These are phyloP conservation scores for Nomada ruficornis DNA, from an alignment of 2,888 invertebrate species.

Conservation along the genomic window DNA sequence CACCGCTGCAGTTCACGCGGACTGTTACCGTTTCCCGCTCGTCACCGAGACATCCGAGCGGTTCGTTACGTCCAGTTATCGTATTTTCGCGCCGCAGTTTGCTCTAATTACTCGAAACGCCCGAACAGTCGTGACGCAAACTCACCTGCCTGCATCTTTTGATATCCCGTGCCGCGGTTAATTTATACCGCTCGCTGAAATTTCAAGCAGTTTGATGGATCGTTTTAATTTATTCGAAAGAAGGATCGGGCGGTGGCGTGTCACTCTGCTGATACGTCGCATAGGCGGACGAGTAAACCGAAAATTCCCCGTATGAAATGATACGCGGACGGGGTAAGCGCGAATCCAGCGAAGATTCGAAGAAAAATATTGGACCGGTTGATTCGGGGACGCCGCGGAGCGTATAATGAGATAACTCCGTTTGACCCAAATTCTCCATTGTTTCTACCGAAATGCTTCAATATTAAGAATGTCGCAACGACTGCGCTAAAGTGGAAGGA, in stretches of 20 bases:
- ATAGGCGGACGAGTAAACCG: not conserved
- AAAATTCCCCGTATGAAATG: not conserved
- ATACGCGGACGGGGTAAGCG: not conserved
- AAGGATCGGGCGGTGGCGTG: not conserved
- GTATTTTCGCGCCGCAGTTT: slow-evolving; percentile 9
- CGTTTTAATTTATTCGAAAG: not conserved
- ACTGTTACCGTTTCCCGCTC: slow-evolving; percentile 2
- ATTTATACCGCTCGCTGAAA: not conserved
- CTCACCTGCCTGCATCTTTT: slow-evolving; percentile 25
- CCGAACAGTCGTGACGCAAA: not conserved
- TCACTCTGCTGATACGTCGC: not conserved
- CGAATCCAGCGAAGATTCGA: not conserved
- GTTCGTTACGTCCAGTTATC: slow-evolving; percentile 14
- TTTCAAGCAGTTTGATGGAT: not conserved
- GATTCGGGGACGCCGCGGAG: slow-evolving; percentile 9
- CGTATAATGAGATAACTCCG: slow-evolving; percentile 20
- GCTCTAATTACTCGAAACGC: slow-evolving; percentile 4
- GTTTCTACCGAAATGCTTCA: slow-evolving; percentile 21
- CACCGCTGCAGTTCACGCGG: not conserved
- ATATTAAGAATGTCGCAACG: slow-evolving; percentile 29
- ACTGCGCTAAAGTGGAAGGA: not conserved
- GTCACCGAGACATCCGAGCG: not conserved
- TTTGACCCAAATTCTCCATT: slow-evolving; percentile 36
- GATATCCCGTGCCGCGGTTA: slow-evolving; percentile 1
- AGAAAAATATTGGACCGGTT: slow-evolving; percentile 32